Percentiles rank a stretch among this genome's conserved stretches.
phyloP scores from a whole-genome alignment of 1,140 invertebrate species.

The Charaxes varanes region DNA sequence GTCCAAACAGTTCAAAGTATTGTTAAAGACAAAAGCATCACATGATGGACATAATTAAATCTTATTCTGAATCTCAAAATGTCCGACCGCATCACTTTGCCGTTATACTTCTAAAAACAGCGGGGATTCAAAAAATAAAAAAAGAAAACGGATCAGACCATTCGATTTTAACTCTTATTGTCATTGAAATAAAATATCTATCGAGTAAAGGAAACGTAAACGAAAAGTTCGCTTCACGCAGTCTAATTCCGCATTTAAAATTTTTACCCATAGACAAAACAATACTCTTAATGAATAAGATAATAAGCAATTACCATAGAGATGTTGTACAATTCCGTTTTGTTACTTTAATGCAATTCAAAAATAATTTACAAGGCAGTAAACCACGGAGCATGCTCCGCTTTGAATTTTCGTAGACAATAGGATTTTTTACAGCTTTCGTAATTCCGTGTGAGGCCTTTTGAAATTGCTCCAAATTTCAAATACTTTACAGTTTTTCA shows the following conservation, averaged over 20 bases:
- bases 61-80: constrained; percentile 40
- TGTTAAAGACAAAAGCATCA: constrained; percentile 50
- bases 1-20: constrained; percentile 54
- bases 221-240: constrained; percentile 47
- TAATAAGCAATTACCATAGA: constrained; percentile 51
- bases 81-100: constrained; percentile 55
- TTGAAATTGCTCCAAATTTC: constrained; percentile 3
- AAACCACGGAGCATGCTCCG: constrained; percentile 26
- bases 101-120: constrained; percentile 63
- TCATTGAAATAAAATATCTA: constrained; percentile 11
- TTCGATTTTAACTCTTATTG: constrained; percentile 20
- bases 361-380: constrained; percentile 40
- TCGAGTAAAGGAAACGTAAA: constrained; percentile 2
- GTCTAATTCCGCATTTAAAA: constrained; percentile 48
- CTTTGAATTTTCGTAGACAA: constrained; percentile 23
- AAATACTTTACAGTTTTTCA: too few species aligned
- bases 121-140: constrained; percentile 28
- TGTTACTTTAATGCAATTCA: constrained; percentile 40
- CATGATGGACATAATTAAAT: constrained; percentile 67
- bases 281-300: constrained; percentile 54
- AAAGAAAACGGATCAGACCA: constrained; percentile 18
- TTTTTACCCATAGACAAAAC: constrained; percentile 54
- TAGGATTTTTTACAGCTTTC: constrained; percentile 19
- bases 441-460: constrained; percentile 5
- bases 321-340: constrained; percentile 46